Conservation (phyloP, 2,797 vertebrate genomes). For the Hydrophis major region DNA sequence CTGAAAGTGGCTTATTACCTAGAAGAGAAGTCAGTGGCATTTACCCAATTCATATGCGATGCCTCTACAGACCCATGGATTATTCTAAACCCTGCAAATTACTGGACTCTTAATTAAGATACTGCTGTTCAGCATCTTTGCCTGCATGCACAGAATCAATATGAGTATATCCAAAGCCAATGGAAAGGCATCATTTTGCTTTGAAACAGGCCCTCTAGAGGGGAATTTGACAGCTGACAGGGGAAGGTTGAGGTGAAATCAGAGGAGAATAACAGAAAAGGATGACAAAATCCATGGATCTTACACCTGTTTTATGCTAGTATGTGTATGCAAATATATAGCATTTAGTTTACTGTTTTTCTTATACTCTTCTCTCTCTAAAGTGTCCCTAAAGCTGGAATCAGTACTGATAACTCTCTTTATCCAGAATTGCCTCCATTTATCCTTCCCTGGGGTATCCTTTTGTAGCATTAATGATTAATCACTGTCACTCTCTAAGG, state of each 20-base stretch:
- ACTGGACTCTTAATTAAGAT: neutral
- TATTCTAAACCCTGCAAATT: neutral
- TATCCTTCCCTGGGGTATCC: neutral
- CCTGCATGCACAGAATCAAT: neutral
- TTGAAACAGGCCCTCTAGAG: constrained; percentile 7
- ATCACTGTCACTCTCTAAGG: neutral
- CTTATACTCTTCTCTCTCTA: neutral
- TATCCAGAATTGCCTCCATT: neutral
- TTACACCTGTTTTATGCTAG: neutral
- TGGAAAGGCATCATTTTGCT: constrained; percentile 20
- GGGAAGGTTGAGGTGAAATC: neutral
- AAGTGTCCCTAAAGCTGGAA: neutral
- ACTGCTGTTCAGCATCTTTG: neutral
- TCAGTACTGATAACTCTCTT: neutral
- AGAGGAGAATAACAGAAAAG: neutral
- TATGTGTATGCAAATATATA: neutral
- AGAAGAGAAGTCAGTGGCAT: neutral
- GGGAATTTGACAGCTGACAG: neutral
- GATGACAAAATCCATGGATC: neutral
- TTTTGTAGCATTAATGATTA: neutral
- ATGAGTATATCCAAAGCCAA: neutral
- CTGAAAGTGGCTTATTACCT: neutral
- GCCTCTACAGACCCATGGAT: neutral
- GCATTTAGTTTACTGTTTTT: neutral
- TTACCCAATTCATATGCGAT: neutral